A percentile compares a stretch with the other conserved stretches of the same genome.
These are phyloP conservation scores for Eidolon helvum DNA, from an alignment of 2,113 vertebrate species.

Conservation along the genomic window DNA sequence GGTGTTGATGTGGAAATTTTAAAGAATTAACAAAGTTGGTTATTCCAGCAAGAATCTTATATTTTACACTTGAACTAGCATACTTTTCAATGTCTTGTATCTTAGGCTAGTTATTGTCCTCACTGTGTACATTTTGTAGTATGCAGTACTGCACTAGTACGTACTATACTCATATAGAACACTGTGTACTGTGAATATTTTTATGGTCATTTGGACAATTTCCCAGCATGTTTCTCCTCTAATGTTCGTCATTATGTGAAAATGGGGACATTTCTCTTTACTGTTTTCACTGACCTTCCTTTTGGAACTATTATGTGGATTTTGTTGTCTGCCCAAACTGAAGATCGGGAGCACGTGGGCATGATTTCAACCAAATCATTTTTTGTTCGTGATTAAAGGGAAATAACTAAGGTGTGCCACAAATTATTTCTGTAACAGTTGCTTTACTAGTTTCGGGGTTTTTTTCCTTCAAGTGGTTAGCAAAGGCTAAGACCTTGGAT, in stretches of 20 bases:
- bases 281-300: neutral
- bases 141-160: neutral
- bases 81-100: neutral
- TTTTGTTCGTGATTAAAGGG: slow-evolving; percentile 22
- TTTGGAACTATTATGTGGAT: neutral
- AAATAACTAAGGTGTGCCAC: neutral
- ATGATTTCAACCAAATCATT: slow-evolving; percentile 36
- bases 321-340: slow-evolving; percentile 2
- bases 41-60: neutral
- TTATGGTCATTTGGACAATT: neutral
- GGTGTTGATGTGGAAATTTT: neutral
- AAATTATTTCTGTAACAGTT: neutral
- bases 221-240: neutral
- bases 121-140: neutral
- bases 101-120: neutral
- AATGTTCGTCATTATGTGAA: neutral
- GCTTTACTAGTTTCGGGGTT: neutral
- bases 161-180: neutral
- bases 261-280: slow-evolving; percentile 3
- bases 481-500: neutral
- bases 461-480: neutral
- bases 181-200: neutral
- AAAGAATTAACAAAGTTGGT: neutral
- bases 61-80: slow-evolving; percentile 8
- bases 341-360: neutral